These are phyloP conservation scores for Doryteuthis pealeii DNA, from an alignment of 1,140 invertebrate genomes.

Conservation along the genomic window DNA sequence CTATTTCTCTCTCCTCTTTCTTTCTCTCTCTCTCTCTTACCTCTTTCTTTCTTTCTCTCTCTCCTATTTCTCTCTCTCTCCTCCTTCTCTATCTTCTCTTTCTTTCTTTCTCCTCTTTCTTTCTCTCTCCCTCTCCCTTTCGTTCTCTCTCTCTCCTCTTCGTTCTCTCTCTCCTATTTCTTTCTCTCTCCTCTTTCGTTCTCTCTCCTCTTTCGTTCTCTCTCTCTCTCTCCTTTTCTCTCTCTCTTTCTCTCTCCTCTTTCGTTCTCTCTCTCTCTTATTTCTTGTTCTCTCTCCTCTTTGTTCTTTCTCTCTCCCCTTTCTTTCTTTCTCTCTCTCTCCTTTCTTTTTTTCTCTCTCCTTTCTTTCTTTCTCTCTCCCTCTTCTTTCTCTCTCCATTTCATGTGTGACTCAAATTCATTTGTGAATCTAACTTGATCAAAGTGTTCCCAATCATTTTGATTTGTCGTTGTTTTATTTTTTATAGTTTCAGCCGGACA, in stretches of 20 bases:
- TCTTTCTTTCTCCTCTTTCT: conserved; percentile 10
- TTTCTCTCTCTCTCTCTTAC: conserved; percentile 5
- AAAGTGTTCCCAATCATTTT: too few species aligned
- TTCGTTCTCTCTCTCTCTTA: conserved; percentile 20
- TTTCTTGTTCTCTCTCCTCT: conserved; percentile 21
- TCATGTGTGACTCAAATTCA: too few species aligned
- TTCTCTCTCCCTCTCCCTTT: conserved; percentile 2
- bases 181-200: conserved; percentile 1
- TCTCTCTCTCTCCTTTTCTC: conserved; percentile 16
- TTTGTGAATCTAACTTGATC: too few species aligned
- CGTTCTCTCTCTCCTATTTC: not conserved
- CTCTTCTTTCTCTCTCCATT: too few species aligned
- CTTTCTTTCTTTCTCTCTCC: too few species aligned
- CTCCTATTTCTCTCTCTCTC: conserved; percentile 3
- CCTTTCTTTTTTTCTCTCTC: too few species aligned
- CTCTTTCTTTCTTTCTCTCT: not conserved
- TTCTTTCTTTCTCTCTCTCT: conserved; percentile 14
- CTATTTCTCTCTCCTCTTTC: conserved; percentile 1
- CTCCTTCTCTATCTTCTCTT: not conserved
- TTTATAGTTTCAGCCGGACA: too few species aligned
- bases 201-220: not conserved
- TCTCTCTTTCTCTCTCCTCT: conserved; percentile 14
- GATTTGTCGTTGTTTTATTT: too few species aligned
- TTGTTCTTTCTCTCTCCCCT: conserved; percentile 20
- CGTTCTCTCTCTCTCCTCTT: not conserved